Evolutionary conservation across 1,140 invertebrate genomes (phyloP).

Genomic region (Apis laboriosa): DNA sequence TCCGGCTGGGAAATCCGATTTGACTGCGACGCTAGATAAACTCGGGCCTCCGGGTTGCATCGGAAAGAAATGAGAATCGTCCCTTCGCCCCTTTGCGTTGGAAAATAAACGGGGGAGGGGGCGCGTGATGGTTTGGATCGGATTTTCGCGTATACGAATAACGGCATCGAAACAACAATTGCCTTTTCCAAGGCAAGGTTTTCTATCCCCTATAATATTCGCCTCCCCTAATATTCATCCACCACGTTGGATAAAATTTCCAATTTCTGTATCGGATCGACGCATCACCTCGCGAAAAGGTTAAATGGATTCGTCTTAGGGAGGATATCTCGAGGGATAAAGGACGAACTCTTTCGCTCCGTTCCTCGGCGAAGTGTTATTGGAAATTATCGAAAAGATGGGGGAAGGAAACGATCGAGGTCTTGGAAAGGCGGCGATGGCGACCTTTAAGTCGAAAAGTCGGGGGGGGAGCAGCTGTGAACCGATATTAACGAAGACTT

Average conservation of each 20-base stretch:
- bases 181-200: not conserved
- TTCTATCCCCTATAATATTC: too few relatives aligned
- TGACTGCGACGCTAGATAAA: conserved; percentile 56
- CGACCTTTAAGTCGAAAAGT: not conserved
- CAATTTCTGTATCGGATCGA: conserved; percentile 32
- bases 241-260: conserved; percentile 50
- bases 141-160: too few relatives aligned
- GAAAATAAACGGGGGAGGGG: conserved; percentile 5
- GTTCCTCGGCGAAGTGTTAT: not conserved
- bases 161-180: not conserved
- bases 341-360: not conserved
- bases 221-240: conserved; percentile 35
- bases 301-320: not conserved
- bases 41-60: not conserved
- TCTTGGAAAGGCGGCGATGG: not conserved
- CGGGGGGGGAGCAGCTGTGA: not conserved
- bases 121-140: not conserved
- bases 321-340: not conserved
- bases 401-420: not conserved
- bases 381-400: conserved; percentile 21
- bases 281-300: not conserved
- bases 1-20: conserved; percentile 59
- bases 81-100: conserved; percentile 13
- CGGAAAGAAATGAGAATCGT: conserved; percentile 7
- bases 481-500: conserved; percentile 28